A percentile compares a stretch with the other conserved stretches of the same genome.
phyloP scores from a whole-genome alignment of 1,140 invertebrate genomes.

The Myzus persicae region DNA sequence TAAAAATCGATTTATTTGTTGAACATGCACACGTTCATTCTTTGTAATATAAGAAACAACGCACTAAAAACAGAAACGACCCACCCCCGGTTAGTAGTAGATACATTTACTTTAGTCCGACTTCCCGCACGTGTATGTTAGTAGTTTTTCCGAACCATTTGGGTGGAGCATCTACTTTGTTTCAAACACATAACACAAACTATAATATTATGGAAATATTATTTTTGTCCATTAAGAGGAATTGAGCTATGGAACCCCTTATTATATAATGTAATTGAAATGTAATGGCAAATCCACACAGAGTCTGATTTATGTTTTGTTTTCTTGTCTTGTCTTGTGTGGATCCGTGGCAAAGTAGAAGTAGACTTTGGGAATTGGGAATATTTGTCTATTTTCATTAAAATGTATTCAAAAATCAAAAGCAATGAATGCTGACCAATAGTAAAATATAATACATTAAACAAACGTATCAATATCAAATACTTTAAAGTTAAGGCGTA shows the following conservation, averaged over 20 bases:
- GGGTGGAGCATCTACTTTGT: not conserved
- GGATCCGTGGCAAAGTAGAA: not conserved
- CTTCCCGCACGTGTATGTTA: not conserved
- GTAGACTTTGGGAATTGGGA: not conserved
- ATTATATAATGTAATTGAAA: not conserved
- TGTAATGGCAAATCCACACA: too few species aligned
- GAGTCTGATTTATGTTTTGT: too few species aligned
- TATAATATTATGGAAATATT: not conserved
- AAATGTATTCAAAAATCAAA: not conserved
- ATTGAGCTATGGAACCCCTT: not conserved
- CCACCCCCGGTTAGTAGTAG: not conserved
- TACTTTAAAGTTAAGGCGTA: not conserved
- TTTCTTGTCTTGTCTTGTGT: too few species aligned
- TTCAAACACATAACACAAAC: not conserved
- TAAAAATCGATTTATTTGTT: not conserved
- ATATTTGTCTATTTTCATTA: slow-evolving; percentile 4
- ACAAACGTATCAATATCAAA: not conserved
- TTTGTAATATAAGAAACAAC: not conserved
- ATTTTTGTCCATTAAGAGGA: not conserved
- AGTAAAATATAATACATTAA: not conserved
- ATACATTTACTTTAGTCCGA: slow-evolving; percentile 30
- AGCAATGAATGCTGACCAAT: not conserved
- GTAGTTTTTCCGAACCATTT: not conserved
- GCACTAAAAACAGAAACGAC: not conserved
- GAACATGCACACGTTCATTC: not conserved